Percentiles rank a stretch among this genome's conserved stretches.
Evolutionary conservation across 2,888 invertebrate genomes (phyloP).

Genomic region (Dryomyza anilis): DNA sequence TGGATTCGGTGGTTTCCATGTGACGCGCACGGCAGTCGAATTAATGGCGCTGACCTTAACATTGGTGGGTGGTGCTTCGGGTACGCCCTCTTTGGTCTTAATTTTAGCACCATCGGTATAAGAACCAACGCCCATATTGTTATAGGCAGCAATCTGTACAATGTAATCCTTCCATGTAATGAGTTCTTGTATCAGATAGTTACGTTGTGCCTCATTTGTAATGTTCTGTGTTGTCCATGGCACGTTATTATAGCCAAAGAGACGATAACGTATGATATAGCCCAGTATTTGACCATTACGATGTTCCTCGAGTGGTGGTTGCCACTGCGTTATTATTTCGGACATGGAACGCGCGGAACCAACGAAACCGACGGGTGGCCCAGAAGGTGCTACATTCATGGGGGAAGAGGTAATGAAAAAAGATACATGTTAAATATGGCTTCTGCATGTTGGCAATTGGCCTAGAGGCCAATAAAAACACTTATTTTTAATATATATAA

Average conservation of each 20-base stretch:
- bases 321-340: slow-evolving; percentile 97
- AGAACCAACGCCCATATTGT: slow-evolving; percentile 93
- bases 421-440: background rate
- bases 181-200: slow-evolving; percentile 87
- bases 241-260: slow-evolving; percentile 89
- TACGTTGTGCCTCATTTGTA: slow-evolving; percentile 89
- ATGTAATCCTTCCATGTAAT: slow-evolving; percentile 98
- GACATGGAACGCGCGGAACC: slow-evolving; percentile 93
- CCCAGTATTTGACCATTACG: slow-evolving; percentile 94
- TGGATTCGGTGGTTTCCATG: slow-evolving; percentile 97
- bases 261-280: slow-evolving; percentile 87
- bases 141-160: slow-evolving; percentile 95
- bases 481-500: too few species aligned
- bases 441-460: background rate
- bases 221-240: slow-evolving; percentile 93
- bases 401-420: background rate
- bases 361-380: slow-evolving; percentile 92
- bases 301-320: slow-evolving; percentile 91
- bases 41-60: slow-evolving; percentile 79
- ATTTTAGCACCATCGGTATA: slow-evolving; percentile 90
- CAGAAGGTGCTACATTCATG: slow-evolving; percentile 81
- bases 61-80: slow-evolving; percentile 88
- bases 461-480: background rate
- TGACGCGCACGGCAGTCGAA: slow-evolving; percentile 82
- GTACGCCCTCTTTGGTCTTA: slow-evolving; percentile 94